Evolutionary conservation across 2,888 invertebrate species (phyloP).

Genomic region (Cylloceria caligata): DNA sequence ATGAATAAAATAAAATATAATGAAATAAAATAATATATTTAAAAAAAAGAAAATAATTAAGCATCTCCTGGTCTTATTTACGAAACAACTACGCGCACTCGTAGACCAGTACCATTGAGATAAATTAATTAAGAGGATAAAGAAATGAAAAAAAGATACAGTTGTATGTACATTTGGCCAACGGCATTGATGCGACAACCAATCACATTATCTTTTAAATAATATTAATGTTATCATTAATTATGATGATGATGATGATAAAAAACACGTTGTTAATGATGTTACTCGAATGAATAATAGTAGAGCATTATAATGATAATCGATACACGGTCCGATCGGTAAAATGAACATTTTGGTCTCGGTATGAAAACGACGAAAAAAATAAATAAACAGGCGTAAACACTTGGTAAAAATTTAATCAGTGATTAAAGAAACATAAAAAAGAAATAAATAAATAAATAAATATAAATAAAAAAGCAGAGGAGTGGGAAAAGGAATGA

Average conservation of each 20-base stretch:
- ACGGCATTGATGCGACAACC: slow-evolving; percentile 82
- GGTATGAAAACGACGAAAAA: slow-evolving; percentile 36
- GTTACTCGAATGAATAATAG: slow-evolving; percentile 78
- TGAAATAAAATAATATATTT: slow-evolving; percentile 29
- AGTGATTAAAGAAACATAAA: slow-evolving; percentile 30
- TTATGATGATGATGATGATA: slow-evolving; percentile 67
- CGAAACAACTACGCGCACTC: slow-evolving; percentile 50
- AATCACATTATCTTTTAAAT: slow-evolving; percentile 84
- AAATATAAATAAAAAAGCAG: slow-evolving; percentile 57
- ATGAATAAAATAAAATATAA: slow-evolving; percentile 37
- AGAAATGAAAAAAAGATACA: slow-evolving; percentile 56
- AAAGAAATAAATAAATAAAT: slow-evolving; percentile 46
- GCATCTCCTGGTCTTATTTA: slow-evolving; percentile 62
- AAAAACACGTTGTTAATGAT: slow-evolving; percentile 81
- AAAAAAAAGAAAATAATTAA: slow-evolving; percentile 45
- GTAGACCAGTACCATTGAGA: slow-evolving; percentile 59
- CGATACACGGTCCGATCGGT: slow-evolving; percentile 68
- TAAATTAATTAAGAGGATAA: slow-evolving; percentile 54
- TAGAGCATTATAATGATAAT: slow-evolving; percentile 65
- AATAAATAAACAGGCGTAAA: slow-evolving; percentile 31
- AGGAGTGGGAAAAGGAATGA: slow-evolving; percentile 71
- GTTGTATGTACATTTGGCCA: slow-evolving; percentile 70
- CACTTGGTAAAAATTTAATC: slow-evolving; percentile 38
- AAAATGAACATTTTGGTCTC: slow-evolving; percentile 61
- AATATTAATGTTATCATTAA: slow-evolving; percentile 76